phyloP scores from a whole-genome alignment of 2,113 vertebrate genomes.

The Ciconia maguari region DNA sequence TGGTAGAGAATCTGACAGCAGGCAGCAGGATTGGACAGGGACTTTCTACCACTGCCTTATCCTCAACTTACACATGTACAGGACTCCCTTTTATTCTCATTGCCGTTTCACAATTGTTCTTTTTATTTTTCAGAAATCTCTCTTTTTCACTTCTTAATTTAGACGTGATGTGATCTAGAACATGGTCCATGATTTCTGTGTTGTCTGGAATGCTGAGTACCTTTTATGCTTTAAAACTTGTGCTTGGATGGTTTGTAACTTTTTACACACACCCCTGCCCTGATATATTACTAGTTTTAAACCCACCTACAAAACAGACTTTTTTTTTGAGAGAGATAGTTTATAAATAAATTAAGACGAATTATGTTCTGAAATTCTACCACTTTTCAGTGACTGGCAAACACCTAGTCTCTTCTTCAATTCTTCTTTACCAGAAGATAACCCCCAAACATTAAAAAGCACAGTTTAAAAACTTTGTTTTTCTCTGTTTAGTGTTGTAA shows the following conservation, averaged over 20 bases:
- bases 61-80: accelerated
- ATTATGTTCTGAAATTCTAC: background rate
- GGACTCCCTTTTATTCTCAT: background rate
- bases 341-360: background rate
- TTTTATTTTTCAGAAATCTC: background rate
- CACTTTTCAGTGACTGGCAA: background rate
- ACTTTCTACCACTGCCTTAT: background rate
- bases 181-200: accelerated
- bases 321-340: too few relatives aligned
- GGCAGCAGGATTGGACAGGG: too few relatives aligned
- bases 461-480: background rate
- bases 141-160: background rate
- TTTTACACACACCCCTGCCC: accelerated
- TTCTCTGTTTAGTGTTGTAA: background rate
- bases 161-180: background rate
- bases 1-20: background rate
- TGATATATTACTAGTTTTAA: background rate
- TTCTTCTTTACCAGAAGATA: background rate
- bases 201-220: background rate
- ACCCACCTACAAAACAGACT: background rate
- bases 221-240: background rate
- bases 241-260: background rate
- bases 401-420: background rate
- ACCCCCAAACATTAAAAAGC: background rate
- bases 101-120: background rate